Evolutionary conservation across 2,113 vertebrate genomes (phyloP).

Genomic region (Cygnus buccinator): DNA sequence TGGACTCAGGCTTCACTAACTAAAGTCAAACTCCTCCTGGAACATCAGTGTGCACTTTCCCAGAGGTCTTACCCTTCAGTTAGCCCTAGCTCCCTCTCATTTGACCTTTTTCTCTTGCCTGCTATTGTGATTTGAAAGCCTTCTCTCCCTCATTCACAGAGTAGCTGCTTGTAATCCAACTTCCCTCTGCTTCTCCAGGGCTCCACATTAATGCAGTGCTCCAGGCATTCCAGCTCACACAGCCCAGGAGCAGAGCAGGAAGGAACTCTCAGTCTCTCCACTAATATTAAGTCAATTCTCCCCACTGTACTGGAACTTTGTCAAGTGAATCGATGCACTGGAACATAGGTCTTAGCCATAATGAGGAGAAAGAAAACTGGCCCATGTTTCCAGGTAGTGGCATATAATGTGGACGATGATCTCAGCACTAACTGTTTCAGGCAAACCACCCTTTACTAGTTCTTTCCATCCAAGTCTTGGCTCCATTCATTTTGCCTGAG

Average conservation of each 20-base stretch:
- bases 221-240: not conserved
- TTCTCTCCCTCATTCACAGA: not conserved
- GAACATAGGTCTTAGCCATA: not conserved
- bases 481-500: conserved; percentile 56
- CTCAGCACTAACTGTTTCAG: conserved; percentile 12
- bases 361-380: not conserved
- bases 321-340: not conserved
- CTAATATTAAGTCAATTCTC: not conserved
- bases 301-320: not conserved
- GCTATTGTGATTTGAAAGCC: not conserved
- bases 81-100: not conserved
- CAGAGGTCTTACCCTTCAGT: not conserved
- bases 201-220: not conserved
- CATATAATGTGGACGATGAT: conserved; percentile 13
- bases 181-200: not conserved
- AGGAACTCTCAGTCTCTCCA: not conserved
- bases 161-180: not conserved
- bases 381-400: not conserved
- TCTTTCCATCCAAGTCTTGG: conserved; percentile 54
- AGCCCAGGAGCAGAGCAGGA: not conserved
- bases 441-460: conserved; percentile 31
- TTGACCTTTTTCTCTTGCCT: not conserved
- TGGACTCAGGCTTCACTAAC: not conserved
- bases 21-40: not conserved
- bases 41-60: not conserved